Evolutionary conservation across 2,113 vertebrate species (phyloP).

Genomic region (Dipodomys merriami): DNA sequence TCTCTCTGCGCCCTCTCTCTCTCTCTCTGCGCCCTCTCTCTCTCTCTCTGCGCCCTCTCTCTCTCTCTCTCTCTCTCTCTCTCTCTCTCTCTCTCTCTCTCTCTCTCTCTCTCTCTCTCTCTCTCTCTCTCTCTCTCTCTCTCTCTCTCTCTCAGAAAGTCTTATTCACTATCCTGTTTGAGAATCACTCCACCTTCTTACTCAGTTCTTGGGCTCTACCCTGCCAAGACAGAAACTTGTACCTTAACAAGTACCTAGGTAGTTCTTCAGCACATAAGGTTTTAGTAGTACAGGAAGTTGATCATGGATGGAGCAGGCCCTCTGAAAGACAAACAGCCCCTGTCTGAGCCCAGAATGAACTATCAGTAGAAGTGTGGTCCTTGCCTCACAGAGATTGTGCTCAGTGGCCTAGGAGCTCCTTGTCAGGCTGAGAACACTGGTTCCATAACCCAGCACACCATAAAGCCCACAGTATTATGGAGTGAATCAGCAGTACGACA

Average conservation of each 20-base stretch:
- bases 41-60: too few species aligned
- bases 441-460: neutral
- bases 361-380: fast-evolving
- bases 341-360: neutral
- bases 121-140: too few species aligned
- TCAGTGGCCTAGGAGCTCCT: neutral
- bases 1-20: too few species aligned
- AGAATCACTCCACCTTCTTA: neutral
- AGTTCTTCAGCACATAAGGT: fast-evolving
- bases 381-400: neutral
- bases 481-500: fast-evolving
- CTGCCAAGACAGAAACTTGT: neutral
- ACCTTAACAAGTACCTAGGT: too few species aligned
- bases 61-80: too few species aligned
- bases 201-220: too few species aligned
- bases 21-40: too few species aligned
- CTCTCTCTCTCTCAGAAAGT: neutral
- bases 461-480: neutral
- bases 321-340: neutral
- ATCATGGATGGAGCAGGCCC: neutral
- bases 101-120: too few species aligned
- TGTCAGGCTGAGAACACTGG: neutral
- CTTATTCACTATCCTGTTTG: neutral
- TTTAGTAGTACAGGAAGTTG: neutral
- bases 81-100: too few species aligned